A percentile compares a stretch with the other conserved stretches of the same genome.
Conservation (phyloP, 2,113 vertebrate genomes). For the Syngnathus floridae region DNA sequence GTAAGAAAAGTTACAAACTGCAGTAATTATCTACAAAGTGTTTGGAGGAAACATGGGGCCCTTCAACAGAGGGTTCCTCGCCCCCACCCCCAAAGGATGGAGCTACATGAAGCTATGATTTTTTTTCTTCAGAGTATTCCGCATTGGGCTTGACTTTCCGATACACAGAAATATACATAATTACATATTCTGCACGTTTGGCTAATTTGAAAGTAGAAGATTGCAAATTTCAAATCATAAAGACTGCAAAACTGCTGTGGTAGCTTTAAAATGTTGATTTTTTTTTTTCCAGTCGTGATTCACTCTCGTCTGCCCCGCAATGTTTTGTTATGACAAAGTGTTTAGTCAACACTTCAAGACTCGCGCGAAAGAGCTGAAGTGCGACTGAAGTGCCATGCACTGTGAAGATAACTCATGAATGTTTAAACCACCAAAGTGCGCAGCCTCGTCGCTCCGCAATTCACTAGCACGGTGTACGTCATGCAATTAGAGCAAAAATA, state of each 20-base stretch:
- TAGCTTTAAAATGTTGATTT: neutral
- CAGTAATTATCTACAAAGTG: slow-evolving; percentile 43
- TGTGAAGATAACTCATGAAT: slow-evolving; percentile 46
- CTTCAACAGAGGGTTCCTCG: neutral
- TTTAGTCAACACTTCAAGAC: slow-evolving; percentile 23
- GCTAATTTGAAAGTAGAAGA: neutral
- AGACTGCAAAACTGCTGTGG: no score
- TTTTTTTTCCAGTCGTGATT: neutral
- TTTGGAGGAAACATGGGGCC: slow-evolving; percentile 19
- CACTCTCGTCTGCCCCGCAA: slow-evolving; percentile 4
- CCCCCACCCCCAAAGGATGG: neutral
- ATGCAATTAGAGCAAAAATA: neutral
- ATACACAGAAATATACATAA: neutral
- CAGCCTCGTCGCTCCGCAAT: neutral
- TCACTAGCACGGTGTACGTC: neutral
- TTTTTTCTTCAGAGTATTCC: neutral
- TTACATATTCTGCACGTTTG: neutral
- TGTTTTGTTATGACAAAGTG: slow-evolving; percentile 14
- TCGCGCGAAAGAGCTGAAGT: slow-evolving; percentile 33
- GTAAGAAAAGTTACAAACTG: slow-evolving; percentile 34
- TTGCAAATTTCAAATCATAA: no score
- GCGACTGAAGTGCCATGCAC: slow-evolving; percentile 33
- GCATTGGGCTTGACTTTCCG: neutral
- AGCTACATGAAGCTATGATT: neutral
- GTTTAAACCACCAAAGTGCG: slow-evolving; percentile 6